Percentiles rank a stretch among this genome's conserved stretches.
Evolutionary conservation across 1,140 invertebrate species (phyloP).

Genomic region (Heliconius nattereri): DNA sequence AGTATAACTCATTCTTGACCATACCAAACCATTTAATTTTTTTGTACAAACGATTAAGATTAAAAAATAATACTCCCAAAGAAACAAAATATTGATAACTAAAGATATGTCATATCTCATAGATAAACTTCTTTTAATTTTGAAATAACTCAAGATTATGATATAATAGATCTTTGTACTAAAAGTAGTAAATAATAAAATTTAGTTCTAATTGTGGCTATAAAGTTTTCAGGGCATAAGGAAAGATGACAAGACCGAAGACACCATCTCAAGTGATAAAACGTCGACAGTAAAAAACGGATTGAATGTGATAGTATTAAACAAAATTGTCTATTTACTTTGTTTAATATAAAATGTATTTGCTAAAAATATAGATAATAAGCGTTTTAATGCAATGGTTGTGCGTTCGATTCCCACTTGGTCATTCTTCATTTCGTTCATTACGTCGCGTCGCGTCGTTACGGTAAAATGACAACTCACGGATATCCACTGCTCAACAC

Average conservation of each 20-base stretch:
- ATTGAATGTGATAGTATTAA: neutral
- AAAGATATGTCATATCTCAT: neutral
- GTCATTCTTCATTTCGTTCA: too few species aligned
- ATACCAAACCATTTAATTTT: too few species aligned
- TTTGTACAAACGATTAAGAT: neutral
- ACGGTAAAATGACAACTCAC: too few species aligned
- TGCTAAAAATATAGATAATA: neutral
- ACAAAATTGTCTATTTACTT: neutral
- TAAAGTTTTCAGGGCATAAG: neutral
- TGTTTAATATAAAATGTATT: neutral
- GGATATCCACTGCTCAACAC: neutral
- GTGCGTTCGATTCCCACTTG: too few species aligned
- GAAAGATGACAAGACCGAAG: neutral
- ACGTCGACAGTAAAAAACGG: neutral
- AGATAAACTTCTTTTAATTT: neutral
- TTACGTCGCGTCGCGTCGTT: too few species aligned
- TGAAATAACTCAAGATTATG: neutral
- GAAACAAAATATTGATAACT: neutral
- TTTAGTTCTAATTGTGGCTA: neutral
- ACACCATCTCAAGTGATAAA: neutral
- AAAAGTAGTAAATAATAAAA: neutral
- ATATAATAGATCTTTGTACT: neutral
- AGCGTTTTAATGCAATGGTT: too few species aligned
- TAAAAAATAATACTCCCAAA: neutral
- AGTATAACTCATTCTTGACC: too few species aligned